These are phyloP conservation scores for Nycticryphes semicollaris DNA, from an alignment of 2,113 vertebrate genomes.

Conservation along the genomic window DNA sequence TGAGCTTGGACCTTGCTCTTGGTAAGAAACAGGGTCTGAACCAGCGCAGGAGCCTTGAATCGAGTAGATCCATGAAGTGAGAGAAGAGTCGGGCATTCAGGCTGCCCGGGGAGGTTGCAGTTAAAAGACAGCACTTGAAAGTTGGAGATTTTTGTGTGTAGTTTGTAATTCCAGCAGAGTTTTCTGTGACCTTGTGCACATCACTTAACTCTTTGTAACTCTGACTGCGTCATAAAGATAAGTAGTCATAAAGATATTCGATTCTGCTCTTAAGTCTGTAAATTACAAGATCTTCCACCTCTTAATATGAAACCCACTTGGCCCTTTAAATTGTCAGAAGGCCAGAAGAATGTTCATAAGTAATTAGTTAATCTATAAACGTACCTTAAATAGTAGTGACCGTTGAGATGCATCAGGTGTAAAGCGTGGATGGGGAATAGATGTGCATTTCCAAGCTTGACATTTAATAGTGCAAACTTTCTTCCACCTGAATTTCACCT, in stretches of 20 bases:
- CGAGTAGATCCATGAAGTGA: background rate
- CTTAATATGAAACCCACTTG: background rate
- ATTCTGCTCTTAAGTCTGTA: background rate
- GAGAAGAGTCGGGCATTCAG: background rate
- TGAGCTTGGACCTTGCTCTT: background rate
- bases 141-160: background rate
- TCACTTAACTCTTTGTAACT: accelerated
- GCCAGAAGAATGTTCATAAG: background rate
- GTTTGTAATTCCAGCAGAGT: background rate
- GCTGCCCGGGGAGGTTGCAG: accelerated
- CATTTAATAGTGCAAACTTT: background rate
- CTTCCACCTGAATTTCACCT: background rate
- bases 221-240: too few relatives aligned
- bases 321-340: background rate
- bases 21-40: background rate
- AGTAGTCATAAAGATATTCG: background rate
- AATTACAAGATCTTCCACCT: background rate
- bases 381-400: background rate
- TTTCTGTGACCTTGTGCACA: background rate
- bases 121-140: background rate
- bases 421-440: background rate
- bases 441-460: background rate
- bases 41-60: background rate
- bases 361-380: background rate
- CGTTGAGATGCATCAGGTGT: background rate